These are phyloP conservation scores for Coelinius sp. DNA, from an alignment of 2,888 invertebrate genomes.

Conservation along the genomic window DNA sequence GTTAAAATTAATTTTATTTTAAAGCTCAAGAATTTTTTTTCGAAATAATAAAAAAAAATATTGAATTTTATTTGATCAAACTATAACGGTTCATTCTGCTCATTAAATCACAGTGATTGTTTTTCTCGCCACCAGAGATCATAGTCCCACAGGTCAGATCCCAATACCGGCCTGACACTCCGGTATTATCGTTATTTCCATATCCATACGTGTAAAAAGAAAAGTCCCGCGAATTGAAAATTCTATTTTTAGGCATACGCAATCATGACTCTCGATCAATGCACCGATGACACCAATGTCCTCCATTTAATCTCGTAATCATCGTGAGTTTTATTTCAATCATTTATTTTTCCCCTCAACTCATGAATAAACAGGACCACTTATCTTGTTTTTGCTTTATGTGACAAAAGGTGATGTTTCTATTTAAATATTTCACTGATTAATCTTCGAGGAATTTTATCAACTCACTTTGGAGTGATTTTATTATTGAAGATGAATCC, in stretches of 20 bases:
- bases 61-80: too few species aligned
- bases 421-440: not conserved
- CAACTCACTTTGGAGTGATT: too few species aligned
- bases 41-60: too few species aligned
- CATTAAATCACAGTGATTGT: too few species aligned
- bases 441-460: not conserved
- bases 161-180: not conserved
- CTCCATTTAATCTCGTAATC: slow-evolving; percentile 18
- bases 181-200: not conserved
- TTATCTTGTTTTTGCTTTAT: not conserved
- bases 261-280: slow-evolving; percentile 11
- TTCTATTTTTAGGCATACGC: not conserved
- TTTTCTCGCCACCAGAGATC: too few species aligned
- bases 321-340: not conserved
- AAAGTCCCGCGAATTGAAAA: not conserved
- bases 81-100: too few species aligned
- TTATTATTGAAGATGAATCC: too few species aligned
- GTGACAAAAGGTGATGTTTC: not conserved
- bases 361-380: slow-evolving; percentile 4
- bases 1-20: too few species aligned
- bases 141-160: too few species aligned
- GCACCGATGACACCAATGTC: slow-evolving; percentile 11
- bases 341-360: not conserved
- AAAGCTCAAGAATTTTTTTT: too few species aligned
- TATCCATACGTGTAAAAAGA: not conserved